Evolutionary conservation across 2,113 vertebrate species (phyloP), one percentile per base, ranked within the genome.

Genomic region (Chaetops frenatus): DNA sequence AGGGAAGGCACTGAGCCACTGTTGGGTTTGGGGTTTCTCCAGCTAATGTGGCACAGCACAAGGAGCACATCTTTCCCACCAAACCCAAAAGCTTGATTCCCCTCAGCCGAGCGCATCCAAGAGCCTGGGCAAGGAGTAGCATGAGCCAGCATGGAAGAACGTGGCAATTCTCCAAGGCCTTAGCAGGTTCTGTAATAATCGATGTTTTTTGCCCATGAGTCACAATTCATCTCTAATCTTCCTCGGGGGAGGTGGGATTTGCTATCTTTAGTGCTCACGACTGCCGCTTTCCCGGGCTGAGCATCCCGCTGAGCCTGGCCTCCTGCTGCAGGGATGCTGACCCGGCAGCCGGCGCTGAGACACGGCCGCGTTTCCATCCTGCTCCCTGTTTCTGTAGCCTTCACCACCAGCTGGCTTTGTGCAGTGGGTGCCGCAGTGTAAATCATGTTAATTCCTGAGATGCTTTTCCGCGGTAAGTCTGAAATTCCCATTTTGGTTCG

Each of bases 401-500:
- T 57, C 65, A 12, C 61, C 90, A 94, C 79, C 24, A 20, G 45
- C 61, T 92, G 70, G 84, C 88, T 97, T 80, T 77, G 84, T 94
- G 93, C 90, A 61, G 53, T n/a, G 58, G 72, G 91, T 95, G 93
- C 94, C 3, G 61, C 86, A 94, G 92, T 94, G 91, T 97, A 95
- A 97, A 96, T 97, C 95, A 95, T 45, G 9, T 69, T 91, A 81
- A 95, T 97, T 96, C 95, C 95, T 94, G 90, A 92, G 93, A 64
- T 88, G 92, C 92, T 90, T 97, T 96, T 92, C 93, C 31, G 16
- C 2, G 57, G 67, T 91, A 84, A 92, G 86, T 76, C 95, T 96
- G 90, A 97, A 97, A 97, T 96, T 93, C 95, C 88, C 87, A 96
- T 95, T 97, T 96, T 95, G 94, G 81, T 94, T 94, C 40, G 3